Base-by-base conservation (phyloP, 37 sponge, comb jelly and placozoan genomes). In the Agelas oroides region DNA sequence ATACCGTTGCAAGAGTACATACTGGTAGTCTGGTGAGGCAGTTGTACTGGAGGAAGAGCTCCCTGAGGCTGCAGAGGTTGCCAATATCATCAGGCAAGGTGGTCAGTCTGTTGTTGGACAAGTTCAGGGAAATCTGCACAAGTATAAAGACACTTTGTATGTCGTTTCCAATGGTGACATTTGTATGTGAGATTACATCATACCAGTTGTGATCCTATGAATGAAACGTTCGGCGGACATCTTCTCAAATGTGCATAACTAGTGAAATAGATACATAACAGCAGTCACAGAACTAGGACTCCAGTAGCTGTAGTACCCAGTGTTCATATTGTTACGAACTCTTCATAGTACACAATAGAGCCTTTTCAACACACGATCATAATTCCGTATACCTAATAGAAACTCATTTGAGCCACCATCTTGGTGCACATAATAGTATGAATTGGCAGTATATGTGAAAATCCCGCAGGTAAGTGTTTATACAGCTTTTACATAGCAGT, bases 1-100 rank as follows among this genome's bases (percentile, higher is more conserved):
- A n/a, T n/a, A n/a, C n/a, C n/a, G n/a, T n/a, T n/a, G n/a, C n/a
- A n/a, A n/a, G n/a, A n/a, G n/a, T n/a, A 65, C 92, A 78, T 57
- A 94, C 95, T 30, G 95, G 95, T 24, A 94, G 52, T 17, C 12
- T 17, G 13, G 70, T 64, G 20, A 94, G 82, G 65, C 59, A 55
- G 72, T 94, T 94, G 67, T 94, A 94, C 72, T 94, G 95, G 16
- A 94, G 85, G 68, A 87, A 94, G n/a, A 90, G 65, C 70, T 94
- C 95, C 52, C 75, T 35, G 11, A 94, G 54, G 20, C 78, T 69
- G 19, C 25, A 32, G 56, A 94, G 68, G 0, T 25, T 32, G 19
- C 95, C 89, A 0, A 94, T 81, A 61, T 84, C 72, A 0, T 81
- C 78, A 0, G 95, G 95, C 32, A 94, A n/a, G 28, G 30, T 31